phyloP scores from a whole-genome alignment of 2,888 invertebrate species.

The Ctena decussata region DNA sequence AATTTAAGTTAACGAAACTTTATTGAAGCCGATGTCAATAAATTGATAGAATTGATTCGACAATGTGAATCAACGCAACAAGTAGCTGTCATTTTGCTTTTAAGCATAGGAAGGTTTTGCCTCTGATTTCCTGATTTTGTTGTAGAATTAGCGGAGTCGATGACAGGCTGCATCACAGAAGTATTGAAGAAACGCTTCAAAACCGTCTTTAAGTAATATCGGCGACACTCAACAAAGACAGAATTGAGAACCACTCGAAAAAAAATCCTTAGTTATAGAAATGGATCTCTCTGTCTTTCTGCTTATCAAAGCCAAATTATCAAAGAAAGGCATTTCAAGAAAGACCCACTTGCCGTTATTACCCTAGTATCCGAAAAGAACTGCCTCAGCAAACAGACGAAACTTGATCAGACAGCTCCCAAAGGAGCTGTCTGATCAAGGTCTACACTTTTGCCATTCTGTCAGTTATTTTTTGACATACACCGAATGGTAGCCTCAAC shows the following conservation, averaged over 20 bases:
- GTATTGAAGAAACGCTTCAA: not conserved
- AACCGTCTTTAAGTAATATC: not conserved
- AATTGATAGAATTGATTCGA: constrained; percentile 7
- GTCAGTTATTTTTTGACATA: too few relatives aligned
- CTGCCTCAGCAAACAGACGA: too few relatives aligned
- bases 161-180: not conserved
- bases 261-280: not conserved
- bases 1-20: not conserved
- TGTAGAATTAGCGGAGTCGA: not conserved
- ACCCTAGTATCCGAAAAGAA: too few relatives aligned
- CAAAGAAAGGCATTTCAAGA: not conserved
- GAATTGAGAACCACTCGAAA: not conserved
- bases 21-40: not conserved
- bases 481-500: too few relatives aligned
- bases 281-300: not conserved
- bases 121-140: constrained; percentile 40
- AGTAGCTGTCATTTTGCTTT: constrained; percentile 43
- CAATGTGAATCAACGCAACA: constrained; percentile 1
- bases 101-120: constrained; percentile 44
- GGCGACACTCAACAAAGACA: not conserved
- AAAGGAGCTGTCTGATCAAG: too few relatives aligned
- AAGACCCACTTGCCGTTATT: too few relatives aligned
- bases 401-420: too few relatives aligned
- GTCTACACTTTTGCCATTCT: too few relatives aligned
- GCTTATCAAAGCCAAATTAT: constrained; percentile 1